Percentiles rank a stretch among this genome's conserved stretches.
Evolutionary conservation across 2,888 invertebrate species (phyloP).

Genomic region (Athetis lepigone): DNA sequence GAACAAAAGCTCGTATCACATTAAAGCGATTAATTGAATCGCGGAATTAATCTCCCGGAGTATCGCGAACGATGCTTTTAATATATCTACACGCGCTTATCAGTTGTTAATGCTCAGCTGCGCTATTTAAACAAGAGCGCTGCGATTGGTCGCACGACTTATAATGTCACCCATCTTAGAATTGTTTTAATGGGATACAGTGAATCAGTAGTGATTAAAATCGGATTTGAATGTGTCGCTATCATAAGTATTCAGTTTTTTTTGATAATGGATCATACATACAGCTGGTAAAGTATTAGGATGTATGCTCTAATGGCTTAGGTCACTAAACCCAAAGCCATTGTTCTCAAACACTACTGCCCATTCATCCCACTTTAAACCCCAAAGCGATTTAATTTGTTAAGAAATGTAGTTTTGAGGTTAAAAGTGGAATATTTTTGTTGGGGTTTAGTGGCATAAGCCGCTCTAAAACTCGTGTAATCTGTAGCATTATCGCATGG

Average conservation of each 20-base stretch:
- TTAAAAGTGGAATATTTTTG: too few species aligned
- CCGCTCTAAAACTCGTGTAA: neutral
- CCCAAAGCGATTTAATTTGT: too few species aligned
- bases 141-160: conserved; percentile 21
- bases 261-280: too few species aligned
- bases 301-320: too few species aligned
- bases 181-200: neutral
- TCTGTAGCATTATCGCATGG: neutral
- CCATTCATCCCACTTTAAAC: too few species aligned
- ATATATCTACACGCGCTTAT: conserved; percentile 25
- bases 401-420: too few species aligned
- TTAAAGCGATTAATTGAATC: conserved; percentile 59
- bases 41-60: conserved; percentile 34
- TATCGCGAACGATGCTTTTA: conserved; percentile 35
- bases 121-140: conserved; percentile 20
- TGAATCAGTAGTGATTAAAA: neutral
- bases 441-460: too few species aligned
- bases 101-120: conserved; percentile 14
- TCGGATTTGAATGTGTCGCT: neutral
- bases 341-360: too few species aligned
- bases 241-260: too few species aligned
- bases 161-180: conserved; percentile 3
- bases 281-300: too few species aligned
- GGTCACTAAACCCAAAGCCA: too few species aligned
- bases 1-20: conserved; percentile 47